A percentile compares a stretch with the other conserved stretches of the same genome.
These are phyloP conservation scores for Oryzias curvinotus DNA, from an alignment of 2,113 vertebrate genomes.

Conservation along the genomic window DNA sequence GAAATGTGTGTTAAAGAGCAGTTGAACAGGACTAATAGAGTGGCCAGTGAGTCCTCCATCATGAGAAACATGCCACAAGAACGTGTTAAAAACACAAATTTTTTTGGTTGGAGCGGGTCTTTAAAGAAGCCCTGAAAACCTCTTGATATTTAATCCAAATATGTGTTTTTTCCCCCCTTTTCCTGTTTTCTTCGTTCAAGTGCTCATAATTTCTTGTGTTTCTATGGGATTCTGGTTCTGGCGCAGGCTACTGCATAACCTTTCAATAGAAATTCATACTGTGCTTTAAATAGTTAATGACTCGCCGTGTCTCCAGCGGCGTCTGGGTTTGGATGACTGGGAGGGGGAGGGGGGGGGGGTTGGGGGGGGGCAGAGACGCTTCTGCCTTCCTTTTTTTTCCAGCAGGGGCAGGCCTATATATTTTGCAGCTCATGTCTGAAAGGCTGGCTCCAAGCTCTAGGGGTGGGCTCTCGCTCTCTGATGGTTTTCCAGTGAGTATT, in stretches of 20 bases:
- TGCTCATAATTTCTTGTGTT: slow-evolving; percentile 10
- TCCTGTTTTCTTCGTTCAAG: not conserved
- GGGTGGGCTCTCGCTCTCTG: slow-evolving; percentile 85
- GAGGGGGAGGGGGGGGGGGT: slow-evolving; percentile 28
- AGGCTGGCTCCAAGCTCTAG: slow-evolving; percentile 85
- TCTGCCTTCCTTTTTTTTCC: slow-evolving; percentile 72
- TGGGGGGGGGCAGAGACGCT: slow-evolving; percentile 57
- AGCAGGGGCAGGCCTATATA: slow-evolving; percentile 71
- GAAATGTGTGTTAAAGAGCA: too few species aligned
- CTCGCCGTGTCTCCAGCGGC: slow-evolving; percentile 60
- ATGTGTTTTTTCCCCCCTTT: not conserved
- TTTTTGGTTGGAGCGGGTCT: too few species aligned
- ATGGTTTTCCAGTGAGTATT: slow-evolving; percentile 92
- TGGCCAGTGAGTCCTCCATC: too few species aligned
- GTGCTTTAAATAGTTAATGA: slow-evolving; percentile 77
- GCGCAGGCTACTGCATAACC: slow-evolving; percentile 8
- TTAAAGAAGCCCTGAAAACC: not conserved
- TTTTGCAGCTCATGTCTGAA: slow-evolving; percentile 82
- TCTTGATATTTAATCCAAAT: not conserved
- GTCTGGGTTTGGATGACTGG: slow-evolving; percentile 62
- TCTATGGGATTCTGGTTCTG: slow-evolving; percentile 12
- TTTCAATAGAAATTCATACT: slow-evolving; percentile 48
- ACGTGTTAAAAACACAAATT: too few species aligned
- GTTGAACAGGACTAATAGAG: too few species aligned
- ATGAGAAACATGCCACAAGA: too few species aligned